A percentile compares a stretch with the other conserved stretches of the same genome.
These are phyloP conservation scores for Genyomyrus donnyi DNA, from an alignment of 2,113 vertebrate species.

Conservation along the genomic window DNA sequence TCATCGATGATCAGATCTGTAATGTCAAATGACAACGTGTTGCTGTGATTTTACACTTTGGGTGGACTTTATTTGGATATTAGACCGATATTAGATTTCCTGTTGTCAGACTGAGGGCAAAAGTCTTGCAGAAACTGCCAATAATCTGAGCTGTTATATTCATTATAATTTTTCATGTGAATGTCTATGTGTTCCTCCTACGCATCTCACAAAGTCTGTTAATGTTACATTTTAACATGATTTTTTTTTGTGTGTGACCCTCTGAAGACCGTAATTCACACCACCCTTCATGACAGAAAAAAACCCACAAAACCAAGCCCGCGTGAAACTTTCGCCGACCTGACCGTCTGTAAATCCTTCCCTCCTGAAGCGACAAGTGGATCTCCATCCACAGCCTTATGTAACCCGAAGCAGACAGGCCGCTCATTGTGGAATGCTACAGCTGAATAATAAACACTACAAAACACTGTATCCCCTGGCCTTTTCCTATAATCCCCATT, in stretches of 20 bases:
- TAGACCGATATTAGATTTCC: not conserved
- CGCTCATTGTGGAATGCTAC: not conserved
- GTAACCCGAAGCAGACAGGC: conserved; percentile 4
- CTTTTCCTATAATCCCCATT: not conserved
- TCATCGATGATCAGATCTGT: not conserved
- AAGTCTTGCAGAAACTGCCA: not conserved
- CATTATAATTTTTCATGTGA: not conserved
- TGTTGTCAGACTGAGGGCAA: not conserved
- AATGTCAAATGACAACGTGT: not conserved
- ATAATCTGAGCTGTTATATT: not conserved
- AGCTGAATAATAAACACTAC: conserved; percentile 13
- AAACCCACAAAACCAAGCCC: not conserved
- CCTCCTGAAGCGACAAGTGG: conserved; percentile 4
- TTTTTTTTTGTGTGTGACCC: not conserved
- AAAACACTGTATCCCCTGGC: not conserved
- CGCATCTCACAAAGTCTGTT: not conserved
- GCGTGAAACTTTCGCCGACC: not conserved
- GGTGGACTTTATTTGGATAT: not conserved
- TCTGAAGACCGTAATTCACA: not conserved
- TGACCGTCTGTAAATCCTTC: not conserved
- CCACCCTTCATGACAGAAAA: not conserved
- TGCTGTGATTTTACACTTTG: not conserved
- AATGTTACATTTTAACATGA: not conserved
- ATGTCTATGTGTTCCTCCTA: not conserved
- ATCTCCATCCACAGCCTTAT: not conserved